A percentile compares a stretch with the other conserved stretches of the same genome.
phyloP scores from a whole-genome alignment of 2,888 invertebrate species.

The Rhagium mordax region DNA sequence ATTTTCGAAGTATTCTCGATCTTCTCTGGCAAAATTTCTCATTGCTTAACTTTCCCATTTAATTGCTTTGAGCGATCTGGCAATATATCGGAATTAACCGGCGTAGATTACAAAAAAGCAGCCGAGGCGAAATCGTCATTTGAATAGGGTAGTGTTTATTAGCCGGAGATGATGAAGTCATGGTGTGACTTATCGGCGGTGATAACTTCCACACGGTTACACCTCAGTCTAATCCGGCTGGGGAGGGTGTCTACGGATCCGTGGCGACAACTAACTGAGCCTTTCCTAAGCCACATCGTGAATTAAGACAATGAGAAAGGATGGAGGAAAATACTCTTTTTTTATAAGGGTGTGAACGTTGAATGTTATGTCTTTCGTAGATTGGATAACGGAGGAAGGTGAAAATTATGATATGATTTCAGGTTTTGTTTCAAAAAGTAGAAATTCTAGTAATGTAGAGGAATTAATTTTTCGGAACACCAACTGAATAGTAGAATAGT shows the following conservation, averaged over 20 bases:
- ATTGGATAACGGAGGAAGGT: too few species aligned
- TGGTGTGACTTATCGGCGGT: constrained; percentile 67
- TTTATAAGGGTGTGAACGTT: neutral
- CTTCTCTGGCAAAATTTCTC: too few species aligned
- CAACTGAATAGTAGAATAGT: too few species aligned
- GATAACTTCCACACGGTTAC: constrained; percentile 69
- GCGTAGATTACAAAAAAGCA: constrained; percentile 18
- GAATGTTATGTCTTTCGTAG: neutral
- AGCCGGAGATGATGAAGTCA: constrained; percentile 66
- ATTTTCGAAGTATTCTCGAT: too few species aligned
- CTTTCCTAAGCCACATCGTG: constrained; percentile 33
- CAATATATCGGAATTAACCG: neutral
- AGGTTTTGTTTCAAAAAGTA: too few species aligned
- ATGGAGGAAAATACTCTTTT: neutral
- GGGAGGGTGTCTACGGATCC: constrained; percentile 54
- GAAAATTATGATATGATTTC: too few species aligned
- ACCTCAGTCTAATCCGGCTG: constrained; percentile 62
- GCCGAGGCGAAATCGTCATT: constrained; percentile 20
- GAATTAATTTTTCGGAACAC: too few species aligned
- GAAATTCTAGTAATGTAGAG: too few species aligned
- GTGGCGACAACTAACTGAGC: constrained; percentile 41
- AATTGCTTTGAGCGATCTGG: neutral
- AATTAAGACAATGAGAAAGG: constrained; percentile 38
- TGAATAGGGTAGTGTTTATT: constrained; percentile 59
- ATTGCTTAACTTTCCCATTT: too few species aligned